These are phyloP conservation scores for Caenorhabditis virilis DNA, from an alignment of 2,888 invertebrate species.

Conservation along the genomic window DNA sequence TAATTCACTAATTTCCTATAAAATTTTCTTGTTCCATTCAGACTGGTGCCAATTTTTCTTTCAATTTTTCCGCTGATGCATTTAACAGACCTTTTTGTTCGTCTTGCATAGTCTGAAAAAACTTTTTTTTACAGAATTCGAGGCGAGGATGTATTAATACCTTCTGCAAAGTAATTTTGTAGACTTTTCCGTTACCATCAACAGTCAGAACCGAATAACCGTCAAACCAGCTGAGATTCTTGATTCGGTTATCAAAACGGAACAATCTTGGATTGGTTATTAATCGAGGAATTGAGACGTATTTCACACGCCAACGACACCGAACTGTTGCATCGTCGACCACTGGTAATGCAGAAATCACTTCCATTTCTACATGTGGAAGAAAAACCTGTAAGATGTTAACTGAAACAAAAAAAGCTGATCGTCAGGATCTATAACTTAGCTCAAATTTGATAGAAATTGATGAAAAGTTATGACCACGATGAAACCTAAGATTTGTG, in stretches of 20 bases:
- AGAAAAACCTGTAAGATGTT: conserved; percentile 38
- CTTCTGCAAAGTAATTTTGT: conserved; percentile 53
- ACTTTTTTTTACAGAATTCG: neutral
- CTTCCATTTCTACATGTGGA: conserved; percentile 60
- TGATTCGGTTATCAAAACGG: conserved; percentile 40
- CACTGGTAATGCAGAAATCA: conserved; percentile 48
- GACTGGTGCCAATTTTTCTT: conserved; percentile 23
- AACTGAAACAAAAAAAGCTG: too few species aligned
- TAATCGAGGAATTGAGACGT: conserved; percentile 48
- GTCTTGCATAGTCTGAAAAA: conserved; percentile 31
- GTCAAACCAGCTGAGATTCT: conserved; percentile 63
- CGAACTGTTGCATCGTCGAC: conserved; percentile 67
- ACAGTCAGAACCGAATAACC: conserved; percentile 63
- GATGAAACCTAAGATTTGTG: too few species aligned
- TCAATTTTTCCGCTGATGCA: conserved; percentile 31
- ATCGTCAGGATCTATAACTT: too few species aligned
- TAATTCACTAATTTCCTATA: neutral
- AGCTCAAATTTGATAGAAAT: too few species aligned
- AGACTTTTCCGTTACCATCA: conserved; percentile 65
- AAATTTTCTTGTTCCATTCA: too few species aligned
- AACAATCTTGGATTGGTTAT: conserved; percentile 46
- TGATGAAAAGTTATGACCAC: too few species aligned
- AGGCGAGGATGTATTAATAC: too few species aligned
- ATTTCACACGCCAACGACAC: conserved; percentile 63
- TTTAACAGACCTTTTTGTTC: conserved; percentile 22